A percentile compares a stretch with the other conserved stretches of the same genome.
phyloP scores from a whole-genome alignment of 2,113 vertebrate genomes.

The Microtus oregoni region DNA sequence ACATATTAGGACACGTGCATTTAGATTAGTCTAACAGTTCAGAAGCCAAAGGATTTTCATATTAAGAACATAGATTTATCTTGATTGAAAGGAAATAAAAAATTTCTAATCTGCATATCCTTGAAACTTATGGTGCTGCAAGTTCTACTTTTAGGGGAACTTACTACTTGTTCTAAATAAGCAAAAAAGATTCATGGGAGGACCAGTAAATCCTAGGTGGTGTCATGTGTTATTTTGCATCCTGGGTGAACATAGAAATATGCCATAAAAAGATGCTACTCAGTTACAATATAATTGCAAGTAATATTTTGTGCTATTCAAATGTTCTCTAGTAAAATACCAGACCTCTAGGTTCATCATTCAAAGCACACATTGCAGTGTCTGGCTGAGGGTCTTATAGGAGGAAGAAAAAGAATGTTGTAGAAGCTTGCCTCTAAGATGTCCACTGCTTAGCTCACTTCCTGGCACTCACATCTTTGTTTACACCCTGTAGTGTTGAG shows the following conservation, averaged over 20 bases:
- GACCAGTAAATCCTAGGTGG: too few species aligned
- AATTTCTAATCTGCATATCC: neutral
- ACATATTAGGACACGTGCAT: neutral
- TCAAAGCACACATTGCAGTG: neutral
- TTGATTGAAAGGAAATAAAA: neutral
- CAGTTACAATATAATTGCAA: too few species aligned
- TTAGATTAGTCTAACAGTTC: neutral
- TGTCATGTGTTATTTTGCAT: neutral
- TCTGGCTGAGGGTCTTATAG: neutral
- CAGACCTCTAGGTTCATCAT: neutral
- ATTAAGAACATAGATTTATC: neutral
- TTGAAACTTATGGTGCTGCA: neutral
- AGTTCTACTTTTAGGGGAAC: neutral
- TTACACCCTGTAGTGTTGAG: neutral
- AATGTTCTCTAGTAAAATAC: neutral
- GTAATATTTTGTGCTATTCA: neutral
- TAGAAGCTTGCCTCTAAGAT: neutral
- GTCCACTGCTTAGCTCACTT: neutral
- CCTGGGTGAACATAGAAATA: neutral
- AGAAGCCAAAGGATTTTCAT: neutral
- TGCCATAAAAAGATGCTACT: neutral
- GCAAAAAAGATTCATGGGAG: neutral
- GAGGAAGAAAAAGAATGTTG: neutral
- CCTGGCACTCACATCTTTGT: neutral
- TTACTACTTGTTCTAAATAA: neutral